A percentile compares a stretch with the other conserved stretches of the same genome.
These are phyloP conservation scores for Drosophila cardini DNA, from an alignment of 1,140 invertebrate genomes.

Conservation along the genomic window DNA sequence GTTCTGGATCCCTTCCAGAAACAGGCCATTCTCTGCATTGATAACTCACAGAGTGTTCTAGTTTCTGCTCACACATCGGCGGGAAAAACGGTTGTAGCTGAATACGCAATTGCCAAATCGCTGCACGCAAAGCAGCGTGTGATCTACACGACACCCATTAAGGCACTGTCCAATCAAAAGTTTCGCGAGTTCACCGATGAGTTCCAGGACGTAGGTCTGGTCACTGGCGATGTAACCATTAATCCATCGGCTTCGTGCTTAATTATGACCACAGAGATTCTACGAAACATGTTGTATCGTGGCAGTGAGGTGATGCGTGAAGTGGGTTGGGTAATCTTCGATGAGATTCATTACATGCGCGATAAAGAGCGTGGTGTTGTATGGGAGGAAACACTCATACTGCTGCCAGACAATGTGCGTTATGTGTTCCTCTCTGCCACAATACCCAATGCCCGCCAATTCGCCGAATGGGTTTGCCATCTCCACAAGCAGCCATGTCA, in stretches of 20 bases:
- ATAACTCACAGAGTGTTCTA: constrained; percentile 98
- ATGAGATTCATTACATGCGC: constrained; percentile 99
- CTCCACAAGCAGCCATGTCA: constrained; percentile 99
- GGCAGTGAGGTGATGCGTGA: constrained; percentile 99
- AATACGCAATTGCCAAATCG: constrained; percentile 90
- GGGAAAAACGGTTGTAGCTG: constrained; percentile 99
- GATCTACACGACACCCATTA: constrained; percentile 99
- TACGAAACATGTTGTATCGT: constrained; percentile 99
- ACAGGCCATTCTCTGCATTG: constrained; percentile 98
- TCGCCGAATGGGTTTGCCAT: constrained; percentile 99
- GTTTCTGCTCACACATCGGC: constrained; percentile 99
- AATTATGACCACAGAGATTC: constrained; percentile 99
- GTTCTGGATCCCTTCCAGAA: constrained; percentile 99
- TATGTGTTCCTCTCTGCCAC: constrained; percentile 99
- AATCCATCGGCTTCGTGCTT: constrained; percentile 98
- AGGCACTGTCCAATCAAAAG: constrained; percentile 99
- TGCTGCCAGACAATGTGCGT: constrained; percentile 98
- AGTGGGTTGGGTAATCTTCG: constrained; percentile 99
- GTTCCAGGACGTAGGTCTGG: constrained; percentile 98
- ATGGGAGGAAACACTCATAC: constrained; percentile 99
- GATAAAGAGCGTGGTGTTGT: constrained; percentile 99
- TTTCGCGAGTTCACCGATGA: constrained; percentile 99
- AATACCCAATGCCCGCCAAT: constrained; percentile 99
- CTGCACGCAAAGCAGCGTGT: constrained; percentile 93
- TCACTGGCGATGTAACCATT: constrained; percentile 99